These are phyloP conservation scores for Ammodytes marinus DNA, from an alignment of 2,113 vertebrate genomes.

Conservation along the genomic window DNA sequence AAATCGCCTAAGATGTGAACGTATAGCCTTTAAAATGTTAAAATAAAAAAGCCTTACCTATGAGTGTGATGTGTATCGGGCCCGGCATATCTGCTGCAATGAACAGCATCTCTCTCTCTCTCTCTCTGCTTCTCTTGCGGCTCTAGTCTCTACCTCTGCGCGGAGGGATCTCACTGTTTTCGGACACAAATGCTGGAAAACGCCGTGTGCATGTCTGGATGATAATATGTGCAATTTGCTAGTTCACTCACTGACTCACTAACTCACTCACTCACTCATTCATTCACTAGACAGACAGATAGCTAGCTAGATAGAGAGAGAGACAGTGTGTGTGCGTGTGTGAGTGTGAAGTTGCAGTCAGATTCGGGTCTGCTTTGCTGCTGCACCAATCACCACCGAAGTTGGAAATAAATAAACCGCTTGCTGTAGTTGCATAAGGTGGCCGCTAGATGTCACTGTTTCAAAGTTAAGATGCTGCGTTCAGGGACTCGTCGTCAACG, in stretches of 20 bases:
- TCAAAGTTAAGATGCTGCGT: too few relatives aligned
- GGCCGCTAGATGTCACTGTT: too few relatives aligned
- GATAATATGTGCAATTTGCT: neutral
- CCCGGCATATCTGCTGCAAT: conserved; percentile 86
- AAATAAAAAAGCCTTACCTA: conserved; percentile 66
- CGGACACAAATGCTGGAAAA: conserved; percentile 29
- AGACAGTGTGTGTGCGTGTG: neutral
- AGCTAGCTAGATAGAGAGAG: neutral
- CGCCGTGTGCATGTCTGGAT: conserved; percentile 36
- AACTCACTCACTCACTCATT: neutral
- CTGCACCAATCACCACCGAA: conserved; percentile 38
- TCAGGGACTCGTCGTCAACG: too few relatives aligned
- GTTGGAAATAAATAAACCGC: neutral
- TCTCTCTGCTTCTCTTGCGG: too few relatives aligned
- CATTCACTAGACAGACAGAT: neutral
- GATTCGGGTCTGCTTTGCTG: conserved; percentile 35
- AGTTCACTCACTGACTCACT: neutral
- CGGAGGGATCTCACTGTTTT: conserved; percentile 18
- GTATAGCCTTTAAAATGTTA: too few relatives aligned
- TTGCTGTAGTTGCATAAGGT: too few relatives aligned
- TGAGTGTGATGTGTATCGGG: conserved; percentile 78
- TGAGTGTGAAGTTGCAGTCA: conserved; percentile 21
- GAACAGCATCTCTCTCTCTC: conserved; percentile 33
- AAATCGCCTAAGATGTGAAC: too few relatives aligned
- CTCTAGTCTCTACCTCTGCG: conserved; percentile 44